Conservation (phyloP, 2,113 vertebrate genomes). For the Furnarius figulus region DNA sequence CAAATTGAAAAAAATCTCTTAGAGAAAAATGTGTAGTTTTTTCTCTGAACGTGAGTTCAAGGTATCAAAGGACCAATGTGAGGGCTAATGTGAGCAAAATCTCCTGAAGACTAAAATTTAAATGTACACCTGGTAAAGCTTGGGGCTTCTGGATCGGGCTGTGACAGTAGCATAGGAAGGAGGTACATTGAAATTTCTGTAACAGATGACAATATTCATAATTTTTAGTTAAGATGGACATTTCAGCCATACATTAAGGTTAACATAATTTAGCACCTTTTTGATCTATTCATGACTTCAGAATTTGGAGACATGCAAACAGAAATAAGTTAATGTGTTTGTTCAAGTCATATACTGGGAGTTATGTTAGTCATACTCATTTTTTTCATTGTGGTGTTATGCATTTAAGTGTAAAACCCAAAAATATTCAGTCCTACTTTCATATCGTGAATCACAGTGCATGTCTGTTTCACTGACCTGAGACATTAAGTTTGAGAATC, state of each 20-base stretch:
- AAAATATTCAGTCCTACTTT: not conserved
- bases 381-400: not conserved
- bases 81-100: no score
- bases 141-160: no score
- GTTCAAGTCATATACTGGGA: not conserved
- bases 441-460: fast-evolving
- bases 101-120: no score
- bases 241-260: not conserved
- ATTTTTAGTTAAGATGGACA: not conserved
- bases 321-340: not conserved
- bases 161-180: not conserved
- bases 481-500: not conserved
- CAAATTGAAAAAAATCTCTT: no score
- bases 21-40: no score
- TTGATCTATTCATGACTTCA: not conserved
- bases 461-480: not conserved
- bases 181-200: not conserved
- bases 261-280: not conserved
- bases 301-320: not conserved
- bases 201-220: not conserved
- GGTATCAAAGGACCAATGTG: no score
- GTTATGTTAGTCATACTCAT: not conserved
- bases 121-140: no score
- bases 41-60: no score
- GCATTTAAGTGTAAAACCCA: not conserved